Evolutionary conservation across 2,113 vertebrate genomes (phyloP).

Genomic region (Fregata magnificens): DNA sequence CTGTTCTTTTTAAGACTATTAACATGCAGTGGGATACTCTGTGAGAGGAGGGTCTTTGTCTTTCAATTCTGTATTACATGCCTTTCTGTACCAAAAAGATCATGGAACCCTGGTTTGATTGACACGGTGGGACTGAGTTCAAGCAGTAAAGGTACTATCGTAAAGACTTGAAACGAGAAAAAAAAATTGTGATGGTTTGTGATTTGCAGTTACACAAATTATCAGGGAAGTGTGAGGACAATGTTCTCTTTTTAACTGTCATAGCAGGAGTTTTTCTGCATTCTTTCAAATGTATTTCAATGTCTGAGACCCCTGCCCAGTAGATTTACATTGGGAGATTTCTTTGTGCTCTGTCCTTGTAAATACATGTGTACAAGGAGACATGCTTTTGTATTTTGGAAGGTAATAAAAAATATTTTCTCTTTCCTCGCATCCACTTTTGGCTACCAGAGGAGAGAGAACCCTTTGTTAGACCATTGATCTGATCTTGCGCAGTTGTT

Average conservation of each 20-base stretch:
- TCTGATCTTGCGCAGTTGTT: rapidly evolving
- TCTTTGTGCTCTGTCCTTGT: neutral
- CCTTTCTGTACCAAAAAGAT: neutral
- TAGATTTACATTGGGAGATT: neutral
- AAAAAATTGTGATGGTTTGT: neutral
- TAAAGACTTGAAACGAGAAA: neutral
- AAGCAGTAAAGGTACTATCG: neutral
- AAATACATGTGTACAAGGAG: neutral
- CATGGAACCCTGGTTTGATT: neutral
- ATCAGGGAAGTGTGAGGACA: neutral
- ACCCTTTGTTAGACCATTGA: neutral
- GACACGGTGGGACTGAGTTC: neutral
- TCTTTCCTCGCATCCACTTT: neutral
- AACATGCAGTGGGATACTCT: rapidly evolving
- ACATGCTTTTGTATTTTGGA: neutral
- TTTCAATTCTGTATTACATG: neutral
- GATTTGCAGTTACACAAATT: neutral
- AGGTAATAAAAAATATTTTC: neutral
- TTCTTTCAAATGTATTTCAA: neutral
- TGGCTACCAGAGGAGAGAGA: neutral
- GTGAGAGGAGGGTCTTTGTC: neutral
- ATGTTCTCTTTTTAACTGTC: neutral
- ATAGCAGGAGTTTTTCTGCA: neutral
- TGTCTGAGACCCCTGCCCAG: neutral
- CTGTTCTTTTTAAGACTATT: neutral